These are phyloP conservation scores for Bilobella aurantiaca DNA, from an alignment of 1,140 invertebrate species.

Conservation along the genomic window DNA sequence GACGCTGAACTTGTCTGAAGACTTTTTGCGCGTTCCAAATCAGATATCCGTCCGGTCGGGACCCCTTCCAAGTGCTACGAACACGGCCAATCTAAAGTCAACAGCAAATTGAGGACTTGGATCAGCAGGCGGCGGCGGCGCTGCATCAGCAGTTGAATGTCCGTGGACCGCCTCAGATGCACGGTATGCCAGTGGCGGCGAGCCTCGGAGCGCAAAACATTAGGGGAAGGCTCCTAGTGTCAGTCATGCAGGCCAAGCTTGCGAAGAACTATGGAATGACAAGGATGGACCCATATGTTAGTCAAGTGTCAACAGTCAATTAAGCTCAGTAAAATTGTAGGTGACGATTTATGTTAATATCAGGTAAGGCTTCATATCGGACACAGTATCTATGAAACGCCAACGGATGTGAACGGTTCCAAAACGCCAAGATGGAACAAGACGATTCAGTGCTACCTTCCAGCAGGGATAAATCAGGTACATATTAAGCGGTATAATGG, in stretches of 20 bases:
- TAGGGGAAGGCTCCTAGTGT: conserved; percentile 25
- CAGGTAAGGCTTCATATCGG: conserved; percentile 86
- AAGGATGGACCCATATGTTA: conserved; percentile 52
- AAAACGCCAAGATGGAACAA: conserved; percentile 93
- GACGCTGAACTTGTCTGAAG: conserved; percentile 62
- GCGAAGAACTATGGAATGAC: conserved; percentile 94
- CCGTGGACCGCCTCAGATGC: conserved; percentile 33
- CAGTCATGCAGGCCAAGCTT: conserved; percentile 56
- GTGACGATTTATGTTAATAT: not conserved
- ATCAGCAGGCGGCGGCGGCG: conserved; percentile 66
- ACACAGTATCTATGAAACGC: conserved; percentile 88
- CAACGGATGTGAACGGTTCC: conserved; percentile 86
- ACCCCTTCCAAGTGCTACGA: conserved; percentile 11
- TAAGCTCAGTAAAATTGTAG: not conserved
- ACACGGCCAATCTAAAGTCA: conserved; percentile 37
- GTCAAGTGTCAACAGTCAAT: not conserved
- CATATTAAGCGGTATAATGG: no score
- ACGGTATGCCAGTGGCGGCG: conserved; percentile 50
- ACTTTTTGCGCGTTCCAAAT: conserved; percentile 58
- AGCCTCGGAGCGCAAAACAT: conserved; percentile 41
- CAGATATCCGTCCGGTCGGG: not conserved
- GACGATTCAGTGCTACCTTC: conserved; percentile 78
- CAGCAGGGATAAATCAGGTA: conserved; percentile 65
- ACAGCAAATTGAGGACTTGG: conserved; percentile 57
- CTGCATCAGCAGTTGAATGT: conserved; percentile 60